Percentiles rank a stretch among this genome's conserved stretches.
phyloP scores from a whole-genome alignment of 2,888 invertebrate species.

The Drosophila anomalata region DNA sequence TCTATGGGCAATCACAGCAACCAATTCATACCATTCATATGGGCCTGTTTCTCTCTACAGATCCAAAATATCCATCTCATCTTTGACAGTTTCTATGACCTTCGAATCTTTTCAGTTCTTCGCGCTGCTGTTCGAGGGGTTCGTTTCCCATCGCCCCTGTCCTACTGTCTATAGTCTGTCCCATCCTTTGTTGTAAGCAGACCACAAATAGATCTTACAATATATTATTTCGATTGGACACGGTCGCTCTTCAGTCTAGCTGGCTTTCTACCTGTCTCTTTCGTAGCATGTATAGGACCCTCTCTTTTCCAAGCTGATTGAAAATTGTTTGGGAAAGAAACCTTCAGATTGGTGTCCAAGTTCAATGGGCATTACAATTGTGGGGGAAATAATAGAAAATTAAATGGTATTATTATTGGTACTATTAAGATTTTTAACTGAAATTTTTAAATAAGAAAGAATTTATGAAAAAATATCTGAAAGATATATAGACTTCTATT shows the following conservation, averaged over 20 bases:
- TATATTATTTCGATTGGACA: conserved; percentile 53
- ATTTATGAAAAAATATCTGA: too few relatives aligned
- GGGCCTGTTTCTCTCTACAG: conserved; percentile 11
- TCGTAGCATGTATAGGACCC: conserved; percentile 3
- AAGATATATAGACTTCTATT: too few relatives aligned
- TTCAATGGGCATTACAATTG: conserved; percentile 33
- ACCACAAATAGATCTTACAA: conserved; percentile 68
- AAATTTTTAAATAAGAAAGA: too few relatives aligned
- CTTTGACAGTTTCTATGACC: conserved; percentile 60
- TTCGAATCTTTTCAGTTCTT: conserved; percentile 47
- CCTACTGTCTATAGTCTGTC: neutral
- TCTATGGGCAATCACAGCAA: conserved; percentile 52
- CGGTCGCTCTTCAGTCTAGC: conserved; percentile 23
- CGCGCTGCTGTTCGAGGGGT: conserved; percentile 21
- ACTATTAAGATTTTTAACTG: too few relatives aligned
- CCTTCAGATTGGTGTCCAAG: conserved; percentile 15
- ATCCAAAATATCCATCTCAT: conserved; percentile 32
- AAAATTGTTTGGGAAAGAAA: conserved; percentile 10
- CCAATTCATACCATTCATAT: conserved; percentile 40
- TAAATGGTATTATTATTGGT: too few relatives aligned
- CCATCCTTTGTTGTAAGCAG: conserved; percentile 41
- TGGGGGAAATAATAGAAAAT: conserved; percentile 12
- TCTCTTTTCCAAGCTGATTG: conserved; percentile 25
- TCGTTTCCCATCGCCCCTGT: conserved; percentile 20
- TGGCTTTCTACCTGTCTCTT: neutral